Percentiles rank a stretch among this genome's conserved stretches.
Evolutionary conservation across 2,888 invertebrate species (phyloP).

Genomic region (Nomada fabriciana): DNA sequence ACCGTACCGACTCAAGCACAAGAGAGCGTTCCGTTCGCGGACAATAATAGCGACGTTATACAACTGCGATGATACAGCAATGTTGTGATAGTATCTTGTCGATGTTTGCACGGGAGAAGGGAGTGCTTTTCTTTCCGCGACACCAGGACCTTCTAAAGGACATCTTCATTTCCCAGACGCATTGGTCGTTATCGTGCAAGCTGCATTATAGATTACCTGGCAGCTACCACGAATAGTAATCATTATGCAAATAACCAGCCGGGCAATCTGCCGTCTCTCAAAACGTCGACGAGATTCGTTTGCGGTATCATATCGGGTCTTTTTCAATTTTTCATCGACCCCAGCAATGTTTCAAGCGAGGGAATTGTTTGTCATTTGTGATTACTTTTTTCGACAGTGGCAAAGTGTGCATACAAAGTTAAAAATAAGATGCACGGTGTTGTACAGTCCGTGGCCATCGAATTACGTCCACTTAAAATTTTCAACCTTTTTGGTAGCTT

Average conservation of each 20-base stretch:
- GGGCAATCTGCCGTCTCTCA: conserved; percentile 45
- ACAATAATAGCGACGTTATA: conserved; percentile 30
- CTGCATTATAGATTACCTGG: conserved; percentile 72
- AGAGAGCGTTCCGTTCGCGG: conserved; percentile 24
- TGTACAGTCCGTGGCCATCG: too few species aligned
- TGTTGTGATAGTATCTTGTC: conserved; percentile 39
- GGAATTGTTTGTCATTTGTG: too few species aligned
- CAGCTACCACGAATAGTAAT: conserved; percentile 70
- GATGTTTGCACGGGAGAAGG: conserved; percentile 32
- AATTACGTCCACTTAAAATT: too few species aligned
- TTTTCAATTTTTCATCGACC: too few species aligned
- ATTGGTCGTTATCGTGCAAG: conserved; percentile 73
- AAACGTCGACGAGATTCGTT: conserved; percentile 24
- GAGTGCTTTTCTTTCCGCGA: conserved; percentile 37
- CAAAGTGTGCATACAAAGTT: too few species aligned
- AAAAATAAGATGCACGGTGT: too few species aligned
- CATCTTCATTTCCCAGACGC: conserved; percentile 73
- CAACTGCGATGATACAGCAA: conserved; percentile 31
- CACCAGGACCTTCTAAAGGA: conserved; percentile 70
- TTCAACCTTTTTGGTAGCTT: too few species aligned
- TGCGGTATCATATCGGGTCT: neutral
- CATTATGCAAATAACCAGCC: conserved; percentile 72
- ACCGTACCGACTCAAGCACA: conserved; percentile 77
- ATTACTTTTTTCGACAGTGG: too few species aligned
- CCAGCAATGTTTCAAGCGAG: too few species aligned